Percentiles rank a stretch among this genome's conserved stretches.
Conservation (phyloP, 2,797 vertebrate species). For the Chelon labrosus region DNA sequence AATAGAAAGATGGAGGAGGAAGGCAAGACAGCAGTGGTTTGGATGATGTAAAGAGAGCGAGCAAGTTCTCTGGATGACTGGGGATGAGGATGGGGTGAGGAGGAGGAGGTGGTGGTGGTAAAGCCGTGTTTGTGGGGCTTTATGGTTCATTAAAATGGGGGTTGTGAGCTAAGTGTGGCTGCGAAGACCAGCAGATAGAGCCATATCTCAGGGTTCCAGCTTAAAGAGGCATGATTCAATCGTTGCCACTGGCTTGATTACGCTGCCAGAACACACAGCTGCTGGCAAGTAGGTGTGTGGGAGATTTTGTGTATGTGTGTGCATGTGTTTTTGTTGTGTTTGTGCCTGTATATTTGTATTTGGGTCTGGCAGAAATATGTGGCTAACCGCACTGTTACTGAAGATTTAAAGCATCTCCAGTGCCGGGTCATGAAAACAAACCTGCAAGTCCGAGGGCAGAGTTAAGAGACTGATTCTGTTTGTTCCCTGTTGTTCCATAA, state of each 20-base stretch:
- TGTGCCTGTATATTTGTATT: slow-evolving; percentile 45
- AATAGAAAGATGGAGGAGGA: neutral
- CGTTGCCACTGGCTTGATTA: slow-evolving; percentile 52
- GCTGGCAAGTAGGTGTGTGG: slow-evolving; percentile 60
- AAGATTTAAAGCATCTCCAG: slow-evolving; percentile 57
- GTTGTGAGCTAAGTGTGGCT: slow-evolving; percentile 43
- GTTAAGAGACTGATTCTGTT: slow-evolving; percentile 52
- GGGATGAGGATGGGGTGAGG: slow-evolving; percentile 14
- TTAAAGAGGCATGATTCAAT: slow-evolving; percentile 66
- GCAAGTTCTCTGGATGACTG: slow-evolving; percentile 37
- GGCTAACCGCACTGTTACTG: slow-evolving; percentile 42
- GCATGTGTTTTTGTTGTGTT: slow-evolving; percentile 10
- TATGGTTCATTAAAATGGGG: slow-evolving; percentile 53
- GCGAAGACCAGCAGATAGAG: slow-evolving; percentile 59
- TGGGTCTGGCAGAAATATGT: slow-evolving; percentile 43
- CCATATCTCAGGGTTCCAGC: slow-evolving; percentile 64
- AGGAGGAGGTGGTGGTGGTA: slow-evolving; percentile 9
- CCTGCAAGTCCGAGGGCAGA: slow-evolving; percentile 20
- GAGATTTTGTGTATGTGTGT: slow-evolving; percentile 37
- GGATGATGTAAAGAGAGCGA: slow-evolving; percentile 44
- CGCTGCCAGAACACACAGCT: slow-evolving; percentile 58
- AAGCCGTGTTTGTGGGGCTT: slow-evolving; percentile 22
- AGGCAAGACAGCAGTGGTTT: slow-evolving; percentile 47
- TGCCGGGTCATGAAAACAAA: slow-evolving; percentile 58
- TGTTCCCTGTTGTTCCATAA: slow-evolving; percentile 44